A percentile compares a stretch with the other conserved stretches of the same genome.
Evolutionary conservation across 2,113 vertebrate genomes (phyloP).

Genomic region (Halichoeres trimaculatus): DNA sequence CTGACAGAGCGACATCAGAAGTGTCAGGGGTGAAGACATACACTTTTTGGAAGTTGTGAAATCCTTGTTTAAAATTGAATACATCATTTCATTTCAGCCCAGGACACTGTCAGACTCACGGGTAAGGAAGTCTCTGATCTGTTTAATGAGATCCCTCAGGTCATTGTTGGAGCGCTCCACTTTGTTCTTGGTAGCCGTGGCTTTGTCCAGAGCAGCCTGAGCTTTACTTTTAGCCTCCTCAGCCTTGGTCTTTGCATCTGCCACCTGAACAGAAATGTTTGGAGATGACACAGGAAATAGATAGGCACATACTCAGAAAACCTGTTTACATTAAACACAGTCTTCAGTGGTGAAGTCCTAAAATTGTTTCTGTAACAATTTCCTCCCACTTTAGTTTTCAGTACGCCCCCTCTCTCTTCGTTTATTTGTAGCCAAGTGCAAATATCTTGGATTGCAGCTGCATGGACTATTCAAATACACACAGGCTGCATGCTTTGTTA

Average conservation of each 20-base stretch:
- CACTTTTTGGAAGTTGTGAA: too few relatives aligned
- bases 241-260: slow-evolving; percentile 90
- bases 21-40: too few relatives aligned
- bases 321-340: neutral
- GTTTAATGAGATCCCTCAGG: slow-evolving; percentile 93
- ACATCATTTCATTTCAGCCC: neutral
- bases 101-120: slow-evolving; percentile 84
- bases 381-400: neutral
- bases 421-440: neutral
- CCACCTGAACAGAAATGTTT: slow-evolving; percentile 80
- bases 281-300: neutral
- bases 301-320: too few relatives aligned
- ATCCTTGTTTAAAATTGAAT: neutral
- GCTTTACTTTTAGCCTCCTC: slow-evolving; percentile 89
- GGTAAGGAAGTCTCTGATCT: slow-evolving; percentile 93
- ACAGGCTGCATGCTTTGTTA: neutral
- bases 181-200: slow-evolving; percentile 88
- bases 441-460: neutral
- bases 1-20: slow-evolving; percentile 71
- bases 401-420: too few relatives aligned
- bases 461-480: neutral
- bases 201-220: slow-evolving; percentile 90
- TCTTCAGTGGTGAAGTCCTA: too few relatives aligned
- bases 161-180: slow-evolving; percentile 94
- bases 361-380: neutral